Percentiles rank a stretch among this genome's conserved stretches.
phyloP scores from a whole-genome alignment of 2,113 vertebrate species.

The Apistogramma diplotaenia region DNA sequence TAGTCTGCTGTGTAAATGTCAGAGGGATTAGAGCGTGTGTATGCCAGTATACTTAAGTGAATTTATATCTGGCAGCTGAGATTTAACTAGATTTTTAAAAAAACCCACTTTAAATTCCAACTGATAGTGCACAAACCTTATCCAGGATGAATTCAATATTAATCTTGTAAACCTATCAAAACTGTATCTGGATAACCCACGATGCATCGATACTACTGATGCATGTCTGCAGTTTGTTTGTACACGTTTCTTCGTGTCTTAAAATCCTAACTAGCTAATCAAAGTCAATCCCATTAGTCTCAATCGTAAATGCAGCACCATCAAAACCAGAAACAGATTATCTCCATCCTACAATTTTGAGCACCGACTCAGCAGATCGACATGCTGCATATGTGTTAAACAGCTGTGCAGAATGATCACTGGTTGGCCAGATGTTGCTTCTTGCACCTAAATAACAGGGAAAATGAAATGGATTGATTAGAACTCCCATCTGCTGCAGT shows the following conservation, averaged over 20 bases:
- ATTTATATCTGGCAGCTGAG: background rate
- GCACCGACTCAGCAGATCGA: slow-evolving; percentile 28
- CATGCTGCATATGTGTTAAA: slow-evolving; percentile 36
- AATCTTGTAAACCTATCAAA: background rate
- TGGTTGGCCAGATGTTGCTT: slow-evolving; percentile 53
- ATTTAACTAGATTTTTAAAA: background rate
- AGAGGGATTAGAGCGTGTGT: slow-evolving; percentile 29
- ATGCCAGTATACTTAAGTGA: background rate
- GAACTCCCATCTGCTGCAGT: slow-evolving; percentile 49
- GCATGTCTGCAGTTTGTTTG: background rate
- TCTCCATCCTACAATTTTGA: slow-evolving; percentile 1
- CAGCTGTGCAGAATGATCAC: slow-evolving; percentile 54
- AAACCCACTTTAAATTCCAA: background rate
- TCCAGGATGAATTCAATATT: background rate
- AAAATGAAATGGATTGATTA: slow-evolving; percentile 56
- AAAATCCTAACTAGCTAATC: slow-evolving; percentile 7
- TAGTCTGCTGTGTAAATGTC: slow-evolving; percentile 32
- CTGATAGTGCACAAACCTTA: background rate
- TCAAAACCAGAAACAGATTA: slow-evolving; percentile 17
- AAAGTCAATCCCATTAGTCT: slow-evolving; percentile 1
- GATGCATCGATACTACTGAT: background rate
- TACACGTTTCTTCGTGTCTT: background rate
- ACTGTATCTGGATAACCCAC: background rate
- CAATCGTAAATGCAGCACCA: background rate
- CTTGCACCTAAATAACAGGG: slow-evolving; percentile 36